Conservation (phyloP, 2,797 vertebrate genomes). For the Xerus rutilus region DNA sequence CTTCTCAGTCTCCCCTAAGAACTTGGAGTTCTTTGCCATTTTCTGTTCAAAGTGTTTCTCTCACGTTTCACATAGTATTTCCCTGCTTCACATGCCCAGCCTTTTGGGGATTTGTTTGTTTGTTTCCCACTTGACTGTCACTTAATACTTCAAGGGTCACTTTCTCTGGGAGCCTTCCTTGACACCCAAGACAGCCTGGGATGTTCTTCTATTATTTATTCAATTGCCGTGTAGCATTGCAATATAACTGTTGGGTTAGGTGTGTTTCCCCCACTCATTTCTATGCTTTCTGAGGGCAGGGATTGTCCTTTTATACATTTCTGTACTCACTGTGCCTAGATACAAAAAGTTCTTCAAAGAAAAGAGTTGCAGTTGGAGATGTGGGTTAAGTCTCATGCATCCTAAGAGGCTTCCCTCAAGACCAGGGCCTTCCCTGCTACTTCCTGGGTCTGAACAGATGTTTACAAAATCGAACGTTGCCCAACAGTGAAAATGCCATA, state of each 20-base stretch:
- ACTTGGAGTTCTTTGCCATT: background rate
- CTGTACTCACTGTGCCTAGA: background rate
- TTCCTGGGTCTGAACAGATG: background rate
- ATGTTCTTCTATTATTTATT: background rate
- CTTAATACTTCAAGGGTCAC: background rate
- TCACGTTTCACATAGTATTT: constrained; percentile 7
- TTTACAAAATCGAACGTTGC: background rate
- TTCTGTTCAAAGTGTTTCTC: background rate
- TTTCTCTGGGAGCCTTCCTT: background rate
- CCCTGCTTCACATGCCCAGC: background rate
- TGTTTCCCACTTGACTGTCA: background rate
- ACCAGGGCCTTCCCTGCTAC: background rate
- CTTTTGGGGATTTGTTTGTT: background rate
- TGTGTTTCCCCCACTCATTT: background rate
- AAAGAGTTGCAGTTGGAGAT: background rate
- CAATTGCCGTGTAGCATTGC: background rate
- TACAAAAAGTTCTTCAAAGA: background rate
- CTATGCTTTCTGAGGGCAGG: background rate
- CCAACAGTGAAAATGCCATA: background rate
- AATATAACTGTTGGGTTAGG: background rate
- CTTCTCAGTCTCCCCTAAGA: background rate
- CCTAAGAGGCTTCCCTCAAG: background rate
- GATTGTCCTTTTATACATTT: background rate
- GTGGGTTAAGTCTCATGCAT: background rate
- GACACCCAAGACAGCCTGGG: background rate